Base-by-base conservation (phyloP, 2,113 vertebrate species). In the Scortum barcoo region DNA sequence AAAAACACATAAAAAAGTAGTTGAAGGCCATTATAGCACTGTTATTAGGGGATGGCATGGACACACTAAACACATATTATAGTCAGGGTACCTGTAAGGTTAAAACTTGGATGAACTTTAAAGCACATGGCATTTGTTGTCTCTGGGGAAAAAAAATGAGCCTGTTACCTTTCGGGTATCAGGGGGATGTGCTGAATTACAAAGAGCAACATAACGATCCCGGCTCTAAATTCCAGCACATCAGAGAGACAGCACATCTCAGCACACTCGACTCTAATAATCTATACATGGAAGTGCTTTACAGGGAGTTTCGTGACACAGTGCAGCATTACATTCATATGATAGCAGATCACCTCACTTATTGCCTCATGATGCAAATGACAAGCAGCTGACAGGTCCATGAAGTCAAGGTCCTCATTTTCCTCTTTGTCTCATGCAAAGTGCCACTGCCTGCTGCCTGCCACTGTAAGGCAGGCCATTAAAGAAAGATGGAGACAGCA, bases 331-430 rank as follows among this genome's bases (percentile, higher is more conserved):
- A 42, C 53, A 63, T 76, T 40, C 12, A 50, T 63, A 36, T 69
- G 48, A 26, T 66, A 73, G 33, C 33, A 36, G 33, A 36, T 85
- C 60, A 46, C 1, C 61, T 56, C 28, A 67, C 24, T 81, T 60
- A 68, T 82, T 46, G 54, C 57, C 63, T 56, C 51, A 50, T 14
- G 66, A 91, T 90, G 85, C 88, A 93, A 91, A 91, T 89, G 61
- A 72, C 12, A 26, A 62, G 30, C 19, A 68, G 61, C 38, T 28
- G 16, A 28, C 19, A 51, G 19, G 38, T 24, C 44, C 19, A 57
- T 1, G 17, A 78, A 40, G 24, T 66, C 60, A 66, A 66, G 30
- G 77, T 58, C 67, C 58, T 86, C 10, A 83, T 77, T 85, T 75
- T 78, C 65, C 36, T 78, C 36, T 69, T 19, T 56, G 50, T 63